A percentile compares a stretch with the other conserved stretches of the same genome.
phyloP scores from a whole-genome alignment of 2,113 vertebrate genomes.

The Rhynchopsitta pachyrhyncha region DNA sequence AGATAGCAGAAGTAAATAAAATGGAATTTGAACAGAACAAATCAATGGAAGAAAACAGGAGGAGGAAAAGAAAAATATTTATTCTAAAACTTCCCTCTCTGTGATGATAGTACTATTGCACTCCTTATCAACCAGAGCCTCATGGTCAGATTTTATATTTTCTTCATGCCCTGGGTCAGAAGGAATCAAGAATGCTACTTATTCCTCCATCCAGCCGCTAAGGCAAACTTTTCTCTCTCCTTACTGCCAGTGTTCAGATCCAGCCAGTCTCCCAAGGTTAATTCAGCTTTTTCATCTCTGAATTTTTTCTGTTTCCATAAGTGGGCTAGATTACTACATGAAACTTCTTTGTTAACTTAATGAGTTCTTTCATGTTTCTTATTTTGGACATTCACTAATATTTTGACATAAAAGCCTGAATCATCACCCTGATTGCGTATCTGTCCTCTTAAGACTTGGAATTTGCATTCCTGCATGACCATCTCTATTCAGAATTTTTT shows the following conservation, averaged over 20 bases:
- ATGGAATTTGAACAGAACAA: not conserved
- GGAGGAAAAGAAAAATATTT: rapidly evolving
- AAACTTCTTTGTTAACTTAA: not conserved
- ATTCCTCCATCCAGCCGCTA: not conserved
- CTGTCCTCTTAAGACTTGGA: not conserved
- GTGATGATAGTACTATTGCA: not conserved
- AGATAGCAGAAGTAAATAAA: not conserved
- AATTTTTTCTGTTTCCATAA: not conserved
- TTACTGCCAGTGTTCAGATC: not conserved
- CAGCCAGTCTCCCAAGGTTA: not conserved
- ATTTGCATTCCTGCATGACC: not conserved
- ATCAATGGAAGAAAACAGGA: not conserved
- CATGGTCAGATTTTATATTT: not conserved
- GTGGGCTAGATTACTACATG: not conserved
- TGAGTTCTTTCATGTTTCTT: not conserved
- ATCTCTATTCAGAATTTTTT: not conserved
- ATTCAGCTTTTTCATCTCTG: not conserved
- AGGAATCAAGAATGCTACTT: not conserved
- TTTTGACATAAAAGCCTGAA: not conserved
- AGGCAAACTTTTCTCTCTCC: not conserved
- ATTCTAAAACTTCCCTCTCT: not conserved
- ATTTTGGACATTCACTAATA: not conserved
- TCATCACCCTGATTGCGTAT: rapidly evolving
- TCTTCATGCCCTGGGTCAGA: not conserved
- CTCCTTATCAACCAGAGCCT: not conserved